A percentile compares a stretch with the other conserved stretches of the same genome.
Evolutionary conservation across 2,113 vertebrate genomes (phyloP).

Genomic region (Scomber colias): DNA sequence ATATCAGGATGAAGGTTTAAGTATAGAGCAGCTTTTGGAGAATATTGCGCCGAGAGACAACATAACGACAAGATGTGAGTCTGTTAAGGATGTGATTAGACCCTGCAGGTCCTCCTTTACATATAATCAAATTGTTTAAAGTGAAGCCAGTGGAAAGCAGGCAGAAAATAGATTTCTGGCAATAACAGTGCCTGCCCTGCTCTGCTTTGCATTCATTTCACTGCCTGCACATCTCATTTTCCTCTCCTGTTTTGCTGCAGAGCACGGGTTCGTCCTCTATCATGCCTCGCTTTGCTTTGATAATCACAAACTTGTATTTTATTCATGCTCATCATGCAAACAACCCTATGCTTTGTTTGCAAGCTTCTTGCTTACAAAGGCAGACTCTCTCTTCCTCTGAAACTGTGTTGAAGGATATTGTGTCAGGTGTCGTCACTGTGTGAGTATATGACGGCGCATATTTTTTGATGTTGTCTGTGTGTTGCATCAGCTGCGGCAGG

Average conservation of each 20-base stretch:
- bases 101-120: conserved; percentile 23
- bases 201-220: conserved; percentile 62
- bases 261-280: conserved; percentile 57
- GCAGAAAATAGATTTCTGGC: conserved; percentile 29
- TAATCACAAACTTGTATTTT: conserved; percentile 54
- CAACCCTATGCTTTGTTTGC: conserved; percentile 34
- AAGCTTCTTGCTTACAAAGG: conserved; percentile 19
- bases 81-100: conserved; percentile 34
- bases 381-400: conserved; percentile 10
- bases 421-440: conserved; percentile 15
- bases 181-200: conserved; percentile 19
- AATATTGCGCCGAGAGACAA: conserved; percentile 24
- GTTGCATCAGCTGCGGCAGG: conserved; percentile 81
- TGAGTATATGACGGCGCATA: neutral
- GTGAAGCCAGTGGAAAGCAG: conserved; percentile 26
- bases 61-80: conserved; percentile 27
- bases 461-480: conserved; percentile 37
- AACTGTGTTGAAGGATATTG: conserved; percentile 8
- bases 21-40: neutral
- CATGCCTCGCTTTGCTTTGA: conserved; percentile 45
- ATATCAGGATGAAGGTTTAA: conserved; percentile 17
- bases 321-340: conserved; percentile 32
- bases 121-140: conserved; percentile 54
- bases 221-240: conserved; percentile 50
- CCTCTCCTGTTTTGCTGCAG: conserved; percentile 48